Evolutionary conservation across 2,888 invertebrate species (phyloP), one percentile per base, ranked within the genome.

Genomic region (Rambutsinella grinnellia): DNA sequence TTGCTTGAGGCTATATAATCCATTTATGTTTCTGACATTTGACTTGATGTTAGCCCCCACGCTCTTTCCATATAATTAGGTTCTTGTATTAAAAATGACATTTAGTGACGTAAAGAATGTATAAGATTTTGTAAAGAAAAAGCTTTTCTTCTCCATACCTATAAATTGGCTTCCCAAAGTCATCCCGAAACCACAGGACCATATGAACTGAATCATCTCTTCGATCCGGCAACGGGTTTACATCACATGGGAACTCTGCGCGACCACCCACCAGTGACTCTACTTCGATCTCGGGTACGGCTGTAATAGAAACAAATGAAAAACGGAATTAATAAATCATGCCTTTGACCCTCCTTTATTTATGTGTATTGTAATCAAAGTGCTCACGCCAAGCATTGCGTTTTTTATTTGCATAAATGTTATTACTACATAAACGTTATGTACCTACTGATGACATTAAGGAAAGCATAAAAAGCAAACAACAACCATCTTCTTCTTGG

Each of bases 121-220:
- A 15, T 49, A n/a, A n/a, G 3, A 49, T 49, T n/a, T 17, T 49
- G 49, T 3, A 49, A 17, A 5, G 49, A 15, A 21, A 17, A n/a
- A 47, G 26, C 13, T 17, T 62, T 63, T 2, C 90, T 88, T n/a
- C n/a, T n/a, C n/a, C 13, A 13, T 85, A 95, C 95, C 94, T 94
- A 90, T 95, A 95, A 65, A 95, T 89, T 19, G 95, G 95, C 85
- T 93, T 93, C 63, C 94, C 94, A 66, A 93, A 93, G 85, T 94
- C 94, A 85, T 94, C 93, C 85, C 93, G 91, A 88, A 95, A 95
- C 95, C 95, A 95, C 87, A 95, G 92, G 79, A 95, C 94, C 93
- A 95, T 94, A 89, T 94, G 93, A 83, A 95, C 93, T 87, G 93
- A 93, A 88, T 95, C 94, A 85, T 94, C 94, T 87, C 93, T 91